Base-by-base conservation (phyloP, 1,140 invertebrate species). In the Eumaeus atala region DNA sequence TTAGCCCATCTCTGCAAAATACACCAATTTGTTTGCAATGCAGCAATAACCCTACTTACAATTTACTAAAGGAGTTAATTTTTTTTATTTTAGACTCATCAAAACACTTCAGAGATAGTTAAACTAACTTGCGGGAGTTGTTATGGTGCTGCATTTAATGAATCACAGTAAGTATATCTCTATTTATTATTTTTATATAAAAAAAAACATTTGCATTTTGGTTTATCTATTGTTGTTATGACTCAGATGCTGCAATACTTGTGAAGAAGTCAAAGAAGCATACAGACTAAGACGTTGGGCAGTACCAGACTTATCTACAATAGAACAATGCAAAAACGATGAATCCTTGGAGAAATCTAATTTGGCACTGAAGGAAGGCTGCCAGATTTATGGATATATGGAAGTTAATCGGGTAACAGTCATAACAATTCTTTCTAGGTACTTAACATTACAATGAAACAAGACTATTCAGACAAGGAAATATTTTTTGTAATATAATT, bases 201-300 rank as follows among this genome's bases (percentile, higher is more conserved):
- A n/a, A 38, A 14, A 7, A n/a, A n/a, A n/a, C n/a, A n/a, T n/a
- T n/a, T n/a, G n/a, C n/a, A n/a, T n/a, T n/a, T n/a, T n/a, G n/a
- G n/a, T n/a, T n/a, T n/a, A n/a, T n/a, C 17, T 16, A 10, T 18
- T 18, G 4, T 47, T 16, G 10, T 10, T 12, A 4, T 38, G 21
- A 88, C 89, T n/a, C 56, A 96, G 96, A 69, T 99, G 98, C 81
- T 99, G 98, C 83, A 98, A 98, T 82, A 97, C 97, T 33, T 99
- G 98, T 89, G 95, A 97, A 62, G 96, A 98, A 61, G 96, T 99
- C 0, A 92, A 93, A 84, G 93, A 96, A 84, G 97, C 97, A 0
- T 99, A 99, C 79, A 91, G 93, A 69, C 77, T 91, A 59, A 94
- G 92, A 84, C 93, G 93, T 58, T 99, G 98, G 98, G 95, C 93